Evolutionary conservation across 1,140 invertebrate species (phyloP).

Genomic region (Calliopsis andreniformis): DNA sequence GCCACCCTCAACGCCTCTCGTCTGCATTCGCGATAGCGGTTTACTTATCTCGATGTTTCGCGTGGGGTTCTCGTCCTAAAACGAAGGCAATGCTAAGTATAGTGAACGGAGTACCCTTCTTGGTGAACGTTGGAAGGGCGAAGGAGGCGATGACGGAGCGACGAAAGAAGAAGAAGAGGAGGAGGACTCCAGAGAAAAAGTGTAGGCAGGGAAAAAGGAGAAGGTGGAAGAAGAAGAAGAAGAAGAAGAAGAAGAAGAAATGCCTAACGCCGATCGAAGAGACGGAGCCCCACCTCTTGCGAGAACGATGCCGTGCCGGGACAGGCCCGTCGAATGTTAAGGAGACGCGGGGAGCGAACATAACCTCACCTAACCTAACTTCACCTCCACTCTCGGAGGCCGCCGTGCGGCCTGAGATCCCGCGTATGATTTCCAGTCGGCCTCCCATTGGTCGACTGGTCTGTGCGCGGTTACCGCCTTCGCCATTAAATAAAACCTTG

Average conservation of each 20-base stretch:
- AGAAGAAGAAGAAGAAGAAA: slow-evolving; percentile 61
- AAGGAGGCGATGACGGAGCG: slow-evolving; percentile 32
- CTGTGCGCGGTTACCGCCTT: slow-evolving; percentile 74
- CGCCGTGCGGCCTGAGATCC: slow-evolving; percentile 66
- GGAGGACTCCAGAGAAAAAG: slow-evolving; percentile 28
- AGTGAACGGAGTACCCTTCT: slow-evolving; percentile 21
- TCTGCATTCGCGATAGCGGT: slow-evolving; percentile 27
- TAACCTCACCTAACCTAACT: slow-evolving; percentile 73
- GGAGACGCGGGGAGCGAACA: slow-evolving; percentile 69
- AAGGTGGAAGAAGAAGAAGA: slow-evolving; percentile 32
- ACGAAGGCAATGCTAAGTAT: slow-evolving; percentile 50
- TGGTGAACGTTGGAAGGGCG: slow-evolving; percentile 31
- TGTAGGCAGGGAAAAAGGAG: slow-evolving; percentile 11
- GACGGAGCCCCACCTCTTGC: slow-evolving; percentile 71
- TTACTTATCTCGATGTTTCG: slow-evolving; percentile 27
- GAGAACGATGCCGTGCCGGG: slow-evolving; percentile 67
- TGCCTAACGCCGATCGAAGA: slow-evolving; percentile 70
- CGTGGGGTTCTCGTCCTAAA: slow-evolving; percentile 34
- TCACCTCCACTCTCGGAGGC: slow-evolving; percentile 65
- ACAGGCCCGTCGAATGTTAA: slow-evolving; percentile 78
- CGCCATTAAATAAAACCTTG: slow-evolving; percentile 73
- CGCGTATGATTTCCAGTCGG: slow-evolving; percentile 77
- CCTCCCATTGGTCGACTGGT: slow-evolving; percentile 72
- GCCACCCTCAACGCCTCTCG: slow-evolving; percentile 3
- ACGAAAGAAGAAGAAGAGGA: slow-evolving; percentile 23